A percentile compares a stretch with the other conserved stretches of the same genome.
These are phyloP conservation scores for Delichon dasypus DNA, from an alignment of 2,797 vertebrate genomes.

Conservation along the genomic window DNA sequence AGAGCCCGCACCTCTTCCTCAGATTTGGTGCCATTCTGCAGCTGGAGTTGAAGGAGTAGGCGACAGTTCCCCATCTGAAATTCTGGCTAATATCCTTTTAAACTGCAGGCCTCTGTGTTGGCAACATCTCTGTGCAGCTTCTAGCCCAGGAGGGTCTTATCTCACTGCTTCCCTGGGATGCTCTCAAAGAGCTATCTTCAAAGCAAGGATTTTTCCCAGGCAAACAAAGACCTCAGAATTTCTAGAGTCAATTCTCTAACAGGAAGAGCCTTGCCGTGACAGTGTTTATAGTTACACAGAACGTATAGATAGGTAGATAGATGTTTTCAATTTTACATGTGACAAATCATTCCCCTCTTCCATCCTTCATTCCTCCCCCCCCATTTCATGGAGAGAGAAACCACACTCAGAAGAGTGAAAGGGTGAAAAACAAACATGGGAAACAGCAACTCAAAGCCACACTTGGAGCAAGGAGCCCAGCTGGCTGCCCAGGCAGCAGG, in stretches of 20 bases:
- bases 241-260: background rate
- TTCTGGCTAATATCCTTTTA: background rate
- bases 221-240: background rate
- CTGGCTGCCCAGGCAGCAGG: background rate
- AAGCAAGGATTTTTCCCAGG: background rate
- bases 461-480: background rate
- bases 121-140: background rate
- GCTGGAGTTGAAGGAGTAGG: background rate
- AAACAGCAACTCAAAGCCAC: background rate
- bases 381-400: background rate
- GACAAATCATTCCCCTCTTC: background rate
- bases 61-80: background rate
- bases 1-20: background rate
- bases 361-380: background rate
- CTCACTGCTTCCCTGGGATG: background rate
- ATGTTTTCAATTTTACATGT: background rate
- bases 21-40: background rate
- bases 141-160: background rate
- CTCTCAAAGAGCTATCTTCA: background rate
- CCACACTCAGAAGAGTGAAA: background rate
- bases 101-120: background rate
- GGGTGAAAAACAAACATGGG: accelerated
- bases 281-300: background rate
- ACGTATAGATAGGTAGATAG: background rate
- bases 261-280: background rate